Conservation (phyloP, 2,797 vertebrate genomes). For the Lepilemur ruficaudatus region DNA sequence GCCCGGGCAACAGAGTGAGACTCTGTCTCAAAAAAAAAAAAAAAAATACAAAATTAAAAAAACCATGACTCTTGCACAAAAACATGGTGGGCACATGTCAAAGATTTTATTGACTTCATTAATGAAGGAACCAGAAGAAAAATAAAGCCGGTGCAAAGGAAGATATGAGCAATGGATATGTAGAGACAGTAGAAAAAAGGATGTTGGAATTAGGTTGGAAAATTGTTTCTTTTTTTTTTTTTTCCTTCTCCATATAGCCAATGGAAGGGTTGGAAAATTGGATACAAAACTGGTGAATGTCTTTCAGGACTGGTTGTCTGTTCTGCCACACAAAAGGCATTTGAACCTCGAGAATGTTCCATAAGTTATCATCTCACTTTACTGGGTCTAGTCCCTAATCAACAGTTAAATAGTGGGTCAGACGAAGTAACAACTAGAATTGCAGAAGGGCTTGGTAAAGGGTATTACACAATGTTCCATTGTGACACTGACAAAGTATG, state of each 20-base stretch:
- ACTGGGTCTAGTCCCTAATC: neutral
- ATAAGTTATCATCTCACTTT: neutral
- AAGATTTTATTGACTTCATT: neutral
- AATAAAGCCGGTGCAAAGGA: neutral
- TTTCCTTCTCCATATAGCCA: no score
- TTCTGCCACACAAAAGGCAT: neutral
- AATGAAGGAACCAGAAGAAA: neutral
- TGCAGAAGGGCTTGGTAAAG: neutral
- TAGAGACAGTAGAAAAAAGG: neutral
- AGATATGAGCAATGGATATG: neutral
- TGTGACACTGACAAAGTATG: neutral
- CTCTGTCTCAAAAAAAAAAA: neutral
- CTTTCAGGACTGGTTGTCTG: neutral
- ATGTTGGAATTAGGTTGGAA: neutral
- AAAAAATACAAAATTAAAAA: neutral
- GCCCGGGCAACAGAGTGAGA: no score
- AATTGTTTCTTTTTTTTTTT: neutral
- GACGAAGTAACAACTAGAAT: neutral
- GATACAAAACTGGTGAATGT: neutral
- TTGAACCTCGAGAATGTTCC: neutral
- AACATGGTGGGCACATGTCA: neutral
- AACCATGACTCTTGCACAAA: neutral
- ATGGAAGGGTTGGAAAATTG: neutral
- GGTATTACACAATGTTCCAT: neutral
- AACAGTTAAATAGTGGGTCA: neutral